Base-by-base conservation (phyloP, 1,140 invertebrate species). In the Ceratosolen fusciceps region DNA sequence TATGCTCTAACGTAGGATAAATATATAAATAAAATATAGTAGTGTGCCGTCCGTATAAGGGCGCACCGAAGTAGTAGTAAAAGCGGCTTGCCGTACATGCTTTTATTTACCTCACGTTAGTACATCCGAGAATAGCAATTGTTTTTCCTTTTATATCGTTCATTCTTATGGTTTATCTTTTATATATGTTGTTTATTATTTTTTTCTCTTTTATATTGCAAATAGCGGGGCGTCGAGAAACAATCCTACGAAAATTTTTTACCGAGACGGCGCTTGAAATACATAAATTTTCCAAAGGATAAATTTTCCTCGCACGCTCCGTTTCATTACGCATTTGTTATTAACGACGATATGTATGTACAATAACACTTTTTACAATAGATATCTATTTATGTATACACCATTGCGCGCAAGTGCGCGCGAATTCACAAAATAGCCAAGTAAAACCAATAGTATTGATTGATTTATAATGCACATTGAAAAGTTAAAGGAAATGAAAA, bases 281-380 rank as follows among this genome's bases (percentile, higher is more conserved):
- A 29, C 7, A 31, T 7, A 12, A n/a, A 43, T 43, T 37, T 65
- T n/a, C 31, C 26, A 34, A 52, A 8, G 70, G 70, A 72, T 54
- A n/a, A n/a, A 49, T 72, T 31, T n/a, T 8, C 71, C 39, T n/a
- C 0, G 21, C 54, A 8, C 52, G 37, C 52, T 31, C n/a, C 16
- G 19, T n/a, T 31, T 54, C 31, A 56, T 39, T 67, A 58, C 49
- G 39, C 34, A 79, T 16, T 60, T 71, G 75, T 77, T 77, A 68
- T 49, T 37, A 49, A 47, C 37, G 26, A 68, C 9, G 19, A 70
- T 3, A 74, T n/a, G n/a, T 60, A 39, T 78, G 77, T 78, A 78
- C 77, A 65, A 78, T 78, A n/a, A 78, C 52, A 60, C 26, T 73
- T 78, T 78, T 78, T 72, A 78, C 77, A 67, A 34, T 21, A 73